Conservation (phyloP, 2,888 invertebrate species). For the Synanthedon formicaeformis region DNA sequence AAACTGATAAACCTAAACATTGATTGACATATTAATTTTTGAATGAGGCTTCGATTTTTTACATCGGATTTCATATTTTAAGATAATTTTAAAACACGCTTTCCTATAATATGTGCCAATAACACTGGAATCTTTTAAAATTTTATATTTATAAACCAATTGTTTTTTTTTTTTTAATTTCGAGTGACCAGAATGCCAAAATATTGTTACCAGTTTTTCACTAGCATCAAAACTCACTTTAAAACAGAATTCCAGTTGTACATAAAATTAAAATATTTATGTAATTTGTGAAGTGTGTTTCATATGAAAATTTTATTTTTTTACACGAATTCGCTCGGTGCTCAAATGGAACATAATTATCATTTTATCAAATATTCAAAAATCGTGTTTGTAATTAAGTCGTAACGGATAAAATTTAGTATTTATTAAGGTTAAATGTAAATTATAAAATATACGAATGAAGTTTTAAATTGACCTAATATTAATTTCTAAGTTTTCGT, state of each 20-base stretch:
- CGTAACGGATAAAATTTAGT: not conserved
- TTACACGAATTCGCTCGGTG: constrained; percentile 4
- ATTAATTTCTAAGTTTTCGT: constrained; percentile 7
- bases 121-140: too few species aligned
- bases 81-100: too few species aligned
- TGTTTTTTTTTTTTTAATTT: constrained; percentile 7
- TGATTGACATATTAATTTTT: too few species aligned
- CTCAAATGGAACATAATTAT: constrained; percentile 10
- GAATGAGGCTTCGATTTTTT: too few species aligned
- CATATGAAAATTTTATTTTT: too few species aligned
- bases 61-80: too few species aligned
- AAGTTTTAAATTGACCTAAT: not conserved
- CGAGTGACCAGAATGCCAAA: constrained; percentile 32
- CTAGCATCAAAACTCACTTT: not conserved
- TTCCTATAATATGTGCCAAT: too few species aligned
- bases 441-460: not conserved
- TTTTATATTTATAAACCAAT: too few species aligned
- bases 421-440: constrained; percentile 1
- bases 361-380: not conserved
- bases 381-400: not conserved
- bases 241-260: not conserved
- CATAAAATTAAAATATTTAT: not conserved
- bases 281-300: not conserved
- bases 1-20: too few species aligned
- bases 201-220: constrained; percentile 22